Evolutionary conservation across 2,797 vertebrate species (phyloP).

Genomic region (Luscinia luscinia): DNA sequence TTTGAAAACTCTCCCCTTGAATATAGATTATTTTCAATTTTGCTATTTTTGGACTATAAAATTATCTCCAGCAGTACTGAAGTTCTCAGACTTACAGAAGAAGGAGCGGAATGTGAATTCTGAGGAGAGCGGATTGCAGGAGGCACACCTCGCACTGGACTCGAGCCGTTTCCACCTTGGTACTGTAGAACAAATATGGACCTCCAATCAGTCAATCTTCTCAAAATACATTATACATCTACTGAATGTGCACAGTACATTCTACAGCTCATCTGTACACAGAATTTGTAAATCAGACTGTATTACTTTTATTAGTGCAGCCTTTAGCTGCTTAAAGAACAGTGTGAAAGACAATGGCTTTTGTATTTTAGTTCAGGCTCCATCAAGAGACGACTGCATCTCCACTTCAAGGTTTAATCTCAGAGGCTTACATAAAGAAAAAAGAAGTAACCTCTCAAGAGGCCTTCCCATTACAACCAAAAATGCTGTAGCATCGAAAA

Average conservation of each 20-base stretch:
- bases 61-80: not conserved
- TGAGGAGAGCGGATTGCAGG: conserved; percentile 94
- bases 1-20: not conserved
- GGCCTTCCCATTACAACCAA: not conserved
- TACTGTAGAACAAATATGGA: conserved; percentile 77
- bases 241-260: not conserved
- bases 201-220: conserved; percentile 3
- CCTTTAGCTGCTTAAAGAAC: not conserved
- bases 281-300: not conserved
- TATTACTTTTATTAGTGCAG: not conserved
- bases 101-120: conserved; percentile 97
- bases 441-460: not conserved
- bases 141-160: conserved; percentile 93
- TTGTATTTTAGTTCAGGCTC: not conserved
- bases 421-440: not conserved
- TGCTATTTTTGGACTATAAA: not conserved
- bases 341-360: fast-evolving
- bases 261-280: not conserved
- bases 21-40: not conserved
- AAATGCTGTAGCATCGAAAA: not conserved
- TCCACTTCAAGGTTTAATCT: not conserved
- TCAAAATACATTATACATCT: not conserved
- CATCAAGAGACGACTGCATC: not conserved
- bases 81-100: conserved; percentile 83
- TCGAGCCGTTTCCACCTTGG: conserved; percentile 97